A percentile compares a stretch with the other conserved stretches of the same genome.
These are phyloP conservation scores for Poeciliopsis paucimaculata DNA, from an alignment of 2,797 vertebrate genomes.

Conservation along the genomic window DNA sequence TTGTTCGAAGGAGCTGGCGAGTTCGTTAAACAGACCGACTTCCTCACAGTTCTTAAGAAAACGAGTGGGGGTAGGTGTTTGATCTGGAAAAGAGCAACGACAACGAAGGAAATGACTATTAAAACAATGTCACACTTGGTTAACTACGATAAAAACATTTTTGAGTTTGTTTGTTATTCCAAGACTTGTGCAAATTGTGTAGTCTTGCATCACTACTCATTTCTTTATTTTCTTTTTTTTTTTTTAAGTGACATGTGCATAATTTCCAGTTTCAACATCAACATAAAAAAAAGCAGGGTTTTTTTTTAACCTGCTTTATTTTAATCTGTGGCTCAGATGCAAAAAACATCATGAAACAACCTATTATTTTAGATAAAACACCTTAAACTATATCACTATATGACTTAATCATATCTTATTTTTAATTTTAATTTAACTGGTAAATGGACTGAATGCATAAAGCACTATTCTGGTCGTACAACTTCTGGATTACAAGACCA, in stretches of 20 bases:
- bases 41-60: constrained; percentile 99
- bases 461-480: background rate
- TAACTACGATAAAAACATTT: constrained; percentile 46
- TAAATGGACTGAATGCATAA: background rate
- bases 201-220: background rate
- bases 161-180: background rate
- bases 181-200: background rate
- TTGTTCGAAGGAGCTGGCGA: constrained; percentile 93
- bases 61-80: constrained; percentile 96
- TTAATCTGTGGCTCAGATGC: background rate
- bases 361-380: background rate
- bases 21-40: constrained; percentile 96
- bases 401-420: background rate
- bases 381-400: background rate
- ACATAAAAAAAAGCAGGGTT: no score
- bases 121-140: constrained; percentile 46
- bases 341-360: background rate
- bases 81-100: constrained; percentile 83
- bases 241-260: background rate
- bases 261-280: background rate
- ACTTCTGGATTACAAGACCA: background rate
- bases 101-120: constrained; percentile 42
- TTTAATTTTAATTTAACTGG: background rate
- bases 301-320: background rate
- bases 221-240: background rate